Conservation (phyloP, 1,140 invertebrate genomes). For the Caenorhabditis remanei region DNA sequence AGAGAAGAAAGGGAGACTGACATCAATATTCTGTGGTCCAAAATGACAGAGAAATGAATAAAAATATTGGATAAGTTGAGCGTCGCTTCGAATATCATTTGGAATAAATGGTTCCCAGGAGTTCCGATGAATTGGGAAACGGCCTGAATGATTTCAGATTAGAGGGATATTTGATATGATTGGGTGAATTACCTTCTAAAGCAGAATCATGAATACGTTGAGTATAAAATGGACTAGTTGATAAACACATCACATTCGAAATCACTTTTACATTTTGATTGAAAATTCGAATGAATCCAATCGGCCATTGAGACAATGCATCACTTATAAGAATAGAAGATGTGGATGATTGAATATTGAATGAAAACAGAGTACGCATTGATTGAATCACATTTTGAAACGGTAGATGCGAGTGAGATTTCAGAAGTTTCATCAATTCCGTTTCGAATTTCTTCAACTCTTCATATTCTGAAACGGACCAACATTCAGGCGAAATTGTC, state of each 20-base stretch:
- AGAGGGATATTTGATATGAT: too few relatives aligned
- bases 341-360: background rate
- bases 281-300: conserved; percentile 25
- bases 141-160: too few relatives aligned
- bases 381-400: conserved; percentile 32
- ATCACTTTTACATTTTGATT: conserved; percentile 30
- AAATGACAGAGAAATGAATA: conserved; percentile 41
- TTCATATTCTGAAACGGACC: background rate
- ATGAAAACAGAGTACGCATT: background rate
- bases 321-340: conserved; percentile 9
- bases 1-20: background rate
- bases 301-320: conserved; percentile 18
- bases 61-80: conserved; percentile 47
- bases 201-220: conserved; percentile 48
- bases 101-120: conserved; percentile 46
- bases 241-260: conserved; percentile 38
- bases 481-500: conserved; percentile 1
- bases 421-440: conserved; percentile 21
- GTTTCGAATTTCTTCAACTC: conserved; percentile 16
- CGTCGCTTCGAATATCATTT: conserved; percentile 42
- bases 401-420: conserved; percentile 28
- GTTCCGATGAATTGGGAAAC: background rate
- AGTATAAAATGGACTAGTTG: conserved; percentile 22
- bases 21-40: conserved; percentile 53
- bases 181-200: background rate